A percentile compares a stretch with the other conserved stretches of the same genome.
phyloP scores from a whole-genome alignment of 2,888 invertebrate species.

The Nowickia ferox region DNA sequence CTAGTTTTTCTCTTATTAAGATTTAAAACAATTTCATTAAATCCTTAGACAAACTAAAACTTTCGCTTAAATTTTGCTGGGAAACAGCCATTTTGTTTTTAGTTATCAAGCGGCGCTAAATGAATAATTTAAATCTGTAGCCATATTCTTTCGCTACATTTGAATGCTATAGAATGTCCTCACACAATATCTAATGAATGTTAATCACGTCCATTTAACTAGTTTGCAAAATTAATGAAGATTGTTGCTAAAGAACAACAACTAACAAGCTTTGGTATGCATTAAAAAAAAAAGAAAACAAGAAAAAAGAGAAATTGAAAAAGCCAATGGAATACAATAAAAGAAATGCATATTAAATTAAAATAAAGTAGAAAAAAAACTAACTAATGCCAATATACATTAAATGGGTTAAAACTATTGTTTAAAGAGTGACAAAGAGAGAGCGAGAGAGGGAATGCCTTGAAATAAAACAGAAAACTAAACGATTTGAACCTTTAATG shows the following conservation, averaged over 20 bases:
- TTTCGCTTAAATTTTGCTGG: constrained; percentile 11
- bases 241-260: constrained; percentile 45
- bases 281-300: neutral
- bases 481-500: constrained; percentile 76
- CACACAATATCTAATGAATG: constrained; percentile 65
- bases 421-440: constrained; percentile 39
- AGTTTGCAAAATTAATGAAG: constrained; percentile 70
- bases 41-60: neutral
- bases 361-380: constrained; percentile 15
- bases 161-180: constrained; percentile 55
- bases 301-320: neutral
- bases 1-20: too few relatives aligned
- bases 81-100: neutral
- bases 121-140: neutral
- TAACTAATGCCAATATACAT: constrained; percentile 23
- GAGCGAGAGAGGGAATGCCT: constrained; percentile 1
- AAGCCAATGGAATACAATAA: constrained; percentile 5
- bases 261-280: neutral
- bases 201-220: constrained; percentile 69
- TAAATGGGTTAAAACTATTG: constrained; percentile 69
- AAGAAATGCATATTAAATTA: constrained; percentile 44
- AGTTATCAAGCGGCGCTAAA: neutral
- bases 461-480: constrained; percentile 13
- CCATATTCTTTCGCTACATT: neutral
- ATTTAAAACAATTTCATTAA: too few relatives aligned